phyloP scores from a whole-genome alignment of 2,113 vertebrate species.

The Hemiscyllium ocellatum region DNA sequence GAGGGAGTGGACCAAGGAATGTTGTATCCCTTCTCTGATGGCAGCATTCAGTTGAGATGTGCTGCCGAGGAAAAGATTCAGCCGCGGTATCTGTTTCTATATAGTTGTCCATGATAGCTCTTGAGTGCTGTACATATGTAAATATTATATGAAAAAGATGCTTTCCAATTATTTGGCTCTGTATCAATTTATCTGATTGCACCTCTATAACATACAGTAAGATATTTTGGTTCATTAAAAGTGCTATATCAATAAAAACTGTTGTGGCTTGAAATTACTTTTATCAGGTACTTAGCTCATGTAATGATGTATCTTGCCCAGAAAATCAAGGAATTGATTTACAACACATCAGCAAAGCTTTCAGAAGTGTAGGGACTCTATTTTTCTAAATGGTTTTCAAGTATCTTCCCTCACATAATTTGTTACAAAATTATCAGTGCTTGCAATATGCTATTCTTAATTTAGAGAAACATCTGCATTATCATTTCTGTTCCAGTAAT shows the following conservation, averaged over 20 bases:
- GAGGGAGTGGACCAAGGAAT: neutral
- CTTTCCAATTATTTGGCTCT: neutral
- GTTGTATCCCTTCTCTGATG: neutral
- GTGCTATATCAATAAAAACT: neutral
- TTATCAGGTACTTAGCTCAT: neutral
- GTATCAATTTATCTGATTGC: neutral
- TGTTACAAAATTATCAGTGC: neutral
- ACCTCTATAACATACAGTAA: neutral
- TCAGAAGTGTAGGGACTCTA: neutral
- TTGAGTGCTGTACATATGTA: neutral
- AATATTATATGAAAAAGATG: neutral
- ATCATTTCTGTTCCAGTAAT: neutral
- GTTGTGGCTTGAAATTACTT: neutral
- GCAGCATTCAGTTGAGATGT: neutral
- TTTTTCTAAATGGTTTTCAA: neutral
- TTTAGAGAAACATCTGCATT: neutral
- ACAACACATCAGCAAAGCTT: neutral
- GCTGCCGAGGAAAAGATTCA: neutral
- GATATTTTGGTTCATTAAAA: neutral
- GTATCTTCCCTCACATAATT: neutral
- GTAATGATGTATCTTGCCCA: neutral
- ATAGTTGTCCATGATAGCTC: neutral
- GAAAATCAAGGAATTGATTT: neutral
- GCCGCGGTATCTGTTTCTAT: neutral
- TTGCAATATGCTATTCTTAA: neutral